A percentile compares a stretch with the other conserved stretches of the same genome.
Evolutionary conservation across 2,797 vertebrate genomes (phyloP).

Genomic region (Discoglossus pictus): DNA sequence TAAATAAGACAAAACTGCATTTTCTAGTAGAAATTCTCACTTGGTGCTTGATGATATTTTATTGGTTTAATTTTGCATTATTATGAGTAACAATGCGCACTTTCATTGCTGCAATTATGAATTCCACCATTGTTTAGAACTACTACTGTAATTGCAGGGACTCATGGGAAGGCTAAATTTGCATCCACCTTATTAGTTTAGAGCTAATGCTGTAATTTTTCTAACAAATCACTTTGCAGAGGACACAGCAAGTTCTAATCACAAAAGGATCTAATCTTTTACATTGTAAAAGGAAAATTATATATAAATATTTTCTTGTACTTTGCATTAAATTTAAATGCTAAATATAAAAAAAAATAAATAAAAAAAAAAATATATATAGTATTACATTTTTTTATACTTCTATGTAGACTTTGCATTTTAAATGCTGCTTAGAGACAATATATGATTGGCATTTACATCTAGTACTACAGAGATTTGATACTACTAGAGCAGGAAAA

Average conservation of each 20-base stretch:
- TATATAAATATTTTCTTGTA: too few species aligned
- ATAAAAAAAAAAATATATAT: too few species aligned
- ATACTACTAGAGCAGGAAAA: too few species aligned
- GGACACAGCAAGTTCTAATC: constrained; percentile 29
- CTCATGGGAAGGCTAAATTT: constrained; percentile 52
- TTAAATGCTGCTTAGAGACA: too few species aligned
- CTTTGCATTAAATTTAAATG: too few species aligned
- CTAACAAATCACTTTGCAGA: constrained; percentile 39
- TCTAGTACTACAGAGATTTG: too few species aligned
- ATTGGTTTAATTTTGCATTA: constrained; percentile 53
- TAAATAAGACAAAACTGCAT: constrained; percentile 37
- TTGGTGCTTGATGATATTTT: constrained; percentile 49
- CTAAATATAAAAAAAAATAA: too few species aligned
- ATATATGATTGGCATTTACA: too few species aligned
- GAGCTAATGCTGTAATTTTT: constrained; percentile 49
- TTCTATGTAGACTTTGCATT: too few species aligned
- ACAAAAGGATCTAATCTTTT: not conserved
- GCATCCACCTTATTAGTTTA: constrained; percentile 52
- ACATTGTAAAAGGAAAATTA: not conserved
- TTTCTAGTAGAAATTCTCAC: constrained; percentile 38
- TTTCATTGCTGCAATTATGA: constrained; percentile 46
- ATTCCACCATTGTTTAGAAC: constrained; percentile 48
- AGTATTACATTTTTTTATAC: too few species aligned
- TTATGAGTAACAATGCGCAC: constrained; percentile 46
- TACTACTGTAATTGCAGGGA: constrained; percentile 47